Evolutionary conservation across 1,140 invertebrate species (phyloP).

Genomic region (Nilaparvata lugens): DNA sequence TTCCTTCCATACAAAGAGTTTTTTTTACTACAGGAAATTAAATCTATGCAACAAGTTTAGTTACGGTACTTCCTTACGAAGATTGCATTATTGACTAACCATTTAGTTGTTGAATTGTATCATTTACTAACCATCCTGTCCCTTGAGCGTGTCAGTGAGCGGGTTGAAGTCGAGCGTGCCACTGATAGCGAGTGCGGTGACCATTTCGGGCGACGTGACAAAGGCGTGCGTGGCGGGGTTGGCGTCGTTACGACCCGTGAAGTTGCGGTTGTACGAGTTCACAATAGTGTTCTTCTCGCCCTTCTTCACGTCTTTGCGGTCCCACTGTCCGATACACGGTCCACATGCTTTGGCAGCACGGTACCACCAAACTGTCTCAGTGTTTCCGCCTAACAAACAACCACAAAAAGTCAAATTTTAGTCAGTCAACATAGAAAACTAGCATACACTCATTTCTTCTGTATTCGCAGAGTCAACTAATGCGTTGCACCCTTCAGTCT

Average conservation of each 20-base stretch:
- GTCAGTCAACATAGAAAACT: too few species aligned
- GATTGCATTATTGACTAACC: too few species aligned
- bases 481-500: too few species aligned
- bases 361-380: conserved; percentile 67
- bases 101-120: too few species aligned
- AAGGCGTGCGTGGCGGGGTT: conserved; percentile 98
- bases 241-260: conserved; percentile 96
- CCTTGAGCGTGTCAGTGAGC: conserved; percentile 70
- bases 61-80: too few species aligned
- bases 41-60: too few species aligned
- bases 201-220: conserved; percentile 97
- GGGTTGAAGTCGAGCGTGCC: conserved; percentile 96
- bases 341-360: conserved; percentile 98
- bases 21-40: too few species aligned
- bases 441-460: too few species aligned
- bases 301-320: conserved; percentile 93
- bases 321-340: conserved; percentile 99
- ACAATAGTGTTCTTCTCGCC: conserved; percentile 99
- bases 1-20: too few species aligned
- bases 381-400: conserved; percentile 44
- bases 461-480: too few species aligned
- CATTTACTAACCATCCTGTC: conserved; percentile 30
- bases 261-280: conserved; percentile 98
- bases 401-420: too few species aligned
- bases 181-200: conserved; percentile 90